phyloP scores from a whole-genome alignment of 2,113 vertebrate species.

The Aptenodytes patagonicus region DNA sequence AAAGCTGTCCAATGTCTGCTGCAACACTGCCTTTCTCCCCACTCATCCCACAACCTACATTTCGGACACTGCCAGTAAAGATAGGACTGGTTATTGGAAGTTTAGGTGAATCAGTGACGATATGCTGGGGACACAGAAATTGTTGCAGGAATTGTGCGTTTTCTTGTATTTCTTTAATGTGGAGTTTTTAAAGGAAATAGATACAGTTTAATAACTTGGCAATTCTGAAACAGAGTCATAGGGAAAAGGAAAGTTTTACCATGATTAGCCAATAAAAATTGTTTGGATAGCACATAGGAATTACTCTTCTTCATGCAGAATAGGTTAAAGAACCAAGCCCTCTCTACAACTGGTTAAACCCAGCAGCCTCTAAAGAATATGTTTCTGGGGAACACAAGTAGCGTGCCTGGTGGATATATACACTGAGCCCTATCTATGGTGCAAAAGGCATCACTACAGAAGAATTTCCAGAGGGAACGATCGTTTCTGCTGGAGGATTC shows the following conservation, averaged over 20 bases:
- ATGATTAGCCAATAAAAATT: neutral
- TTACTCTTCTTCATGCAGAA: neutral
- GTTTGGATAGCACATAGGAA: neutral
- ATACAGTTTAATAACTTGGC: neutral
- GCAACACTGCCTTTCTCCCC: neutral
- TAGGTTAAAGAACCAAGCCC: neutral
- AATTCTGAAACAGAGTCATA: neutral
- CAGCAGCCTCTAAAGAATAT: neutral
- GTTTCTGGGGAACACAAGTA: neutral
- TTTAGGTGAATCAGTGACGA: neutral
- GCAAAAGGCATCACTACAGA: neutral
- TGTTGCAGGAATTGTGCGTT: accelerated
- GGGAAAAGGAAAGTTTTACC: neutral
- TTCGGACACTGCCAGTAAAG: accelerated
- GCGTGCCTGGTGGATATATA: neutral
- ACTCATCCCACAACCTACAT: neutral
- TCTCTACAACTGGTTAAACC: neutral
- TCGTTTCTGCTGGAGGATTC: neutral
- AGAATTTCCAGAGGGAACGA: neutral
- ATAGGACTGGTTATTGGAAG: neutral
- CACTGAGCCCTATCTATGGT: neutral
- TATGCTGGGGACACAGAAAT: neutral
- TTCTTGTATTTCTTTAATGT: neutral
- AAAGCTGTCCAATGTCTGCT: neutral
- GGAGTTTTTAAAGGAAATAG: neutral